Evolutionary conservation across 2,797 vertebrate genomes (phyloP).

Genomic region (Cryptoprocta ferox): DNA sequence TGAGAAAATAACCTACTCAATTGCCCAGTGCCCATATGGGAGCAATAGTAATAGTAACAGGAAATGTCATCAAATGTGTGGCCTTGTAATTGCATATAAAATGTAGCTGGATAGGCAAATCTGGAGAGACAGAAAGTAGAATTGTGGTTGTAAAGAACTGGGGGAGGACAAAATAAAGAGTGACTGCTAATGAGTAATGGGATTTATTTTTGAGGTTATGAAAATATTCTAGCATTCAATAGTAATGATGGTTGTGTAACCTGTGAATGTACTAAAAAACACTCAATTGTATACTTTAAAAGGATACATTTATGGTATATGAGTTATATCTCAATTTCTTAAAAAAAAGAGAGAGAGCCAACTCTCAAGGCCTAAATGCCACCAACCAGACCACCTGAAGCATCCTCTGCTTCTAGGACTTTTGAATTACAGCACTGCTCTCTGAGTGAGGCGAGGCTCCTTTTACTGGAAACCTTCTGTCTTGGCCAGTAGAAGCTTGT

Average conservation of each 20-base stretch:
- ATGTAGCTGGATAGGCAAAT: background rate
- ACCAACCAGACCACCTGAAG: background rate
- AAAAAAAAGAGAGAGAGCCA: background rate
- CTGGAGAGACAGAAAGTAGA: background rate
- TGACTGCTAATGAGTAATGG: background rate
- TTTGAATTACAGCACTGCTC: background rate
- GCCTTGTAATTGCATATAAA: background rate
- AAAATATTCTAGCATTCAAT: slow-evolving; percentile 24
- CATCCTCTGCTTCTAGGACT: background rate
- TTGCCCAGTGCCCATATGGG: background rate
- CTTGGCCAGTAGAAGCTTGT: background rate
- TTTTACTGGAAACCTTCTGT: background rate
- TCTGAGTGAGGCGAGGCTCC: background rate
- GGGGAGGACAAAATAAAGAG: background rate
- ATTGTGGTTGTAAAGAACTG: background rate
- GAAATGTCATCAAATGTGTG: background rate
- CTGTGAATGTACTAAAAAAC: background rate
- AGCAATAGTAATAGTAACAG: background rate
- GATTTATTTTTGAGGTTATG: background rate
- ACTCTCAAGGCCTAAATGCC: background rate
- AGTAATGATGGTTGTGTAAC: background rate
- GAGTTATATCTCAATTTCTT: background rate
- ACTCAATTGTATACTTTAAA: background rate
- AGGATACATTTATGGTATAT: background rate
- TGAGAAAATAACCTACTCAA: background rate